These are phyloP conservation scores for Harmothoe impar DNA, from an alignment of 2,888 invertebrate species.

Conservation along the genomic window DNA sequence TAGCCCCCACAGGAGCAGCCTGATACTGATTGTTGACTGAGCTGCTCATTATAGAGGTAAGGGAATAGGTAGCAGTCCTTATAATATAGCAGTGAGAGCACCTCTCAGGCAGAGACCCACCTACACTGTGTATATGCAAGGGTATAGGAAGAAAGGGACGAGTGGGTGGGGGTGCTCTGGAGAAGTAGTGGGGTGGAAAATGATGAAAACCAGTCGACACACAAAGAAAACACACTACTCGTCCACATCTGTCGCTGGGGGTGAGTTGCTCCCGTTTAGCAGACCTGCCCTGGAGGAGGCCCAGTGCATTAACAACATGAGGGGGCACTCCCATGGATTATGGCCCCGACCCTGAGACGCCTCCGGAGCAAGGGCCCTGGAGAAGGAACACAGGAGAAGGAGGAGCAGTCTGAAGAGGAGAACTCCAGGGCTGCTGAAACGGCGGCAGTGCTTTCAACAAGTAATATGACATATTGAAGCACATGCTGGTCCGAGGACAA, in stretches of 20 bases:
- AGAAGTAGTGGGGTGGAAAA: not conserved
- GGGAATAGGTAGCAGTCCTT: no score
- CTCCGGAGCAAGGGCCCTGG: not conserved
- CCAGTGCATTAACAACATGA: constrained; percentile 31
- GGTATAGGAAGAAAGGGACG: not conserved
- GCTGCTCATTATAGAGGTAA: no score
- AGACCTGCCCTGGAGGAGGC: not conserved
- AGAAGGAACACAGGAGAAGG: not conserved
- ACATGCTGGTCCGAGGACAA: no score
- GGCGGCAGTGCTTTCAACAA: not conserved
- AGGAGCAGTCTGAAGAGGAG: not conserved
- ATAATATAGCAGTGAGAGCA: no score
- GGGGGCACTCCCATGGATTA: constrained; percentile 36
- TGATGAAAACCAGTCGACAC: not conserved
- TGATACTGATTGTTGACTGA: no score
- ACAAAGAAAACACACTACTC: not conserved
- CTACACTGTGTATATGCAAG: not conserved
- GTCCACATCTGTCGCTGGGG: not conserved
- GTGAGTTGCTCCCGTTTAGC: not conserved
- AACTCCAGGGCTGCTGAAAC: not conserved
- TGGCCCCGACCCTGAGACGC: not conserved
- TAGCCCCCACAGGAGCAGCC: no score
- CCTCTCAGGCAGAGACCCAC: not conserved
- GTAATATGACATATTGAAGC: not conserved
- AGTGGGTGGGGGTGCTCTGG: not conserved